Evolutionary conservation across 2,113 vertebrate species (phyloP).

Genomic region (Columbina picui): DNA sequence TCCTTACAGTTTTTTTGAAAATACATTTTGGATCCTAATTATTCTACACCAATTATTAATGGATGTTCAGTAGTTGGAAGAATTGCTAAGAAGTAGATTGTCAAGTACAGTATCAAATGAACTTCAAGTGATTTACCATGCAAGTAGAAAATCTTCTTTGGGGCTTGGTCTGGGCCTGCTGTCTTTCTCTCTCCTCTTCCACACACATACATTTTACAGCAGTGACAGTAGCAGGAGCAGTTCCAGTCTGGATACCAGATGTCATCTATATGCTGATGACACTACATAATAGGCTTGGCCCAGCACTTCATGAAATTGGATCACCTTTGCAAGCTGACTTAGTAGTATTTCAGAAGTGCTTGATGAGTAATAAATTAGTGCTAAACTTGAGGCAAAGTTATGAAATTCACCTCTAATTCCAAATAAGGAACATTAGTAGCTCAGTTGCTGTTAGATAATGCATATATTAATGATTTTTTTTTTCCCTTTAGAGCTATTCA

Average conservation of each 20-base stretch:
- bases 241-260: not conserved
- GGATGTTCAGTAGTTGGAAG: not conserved
- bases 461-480: not conserved
- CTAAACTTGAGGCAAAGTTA: conserved; percentile 22
- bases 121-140: not conserved
- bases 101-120: not conserved
- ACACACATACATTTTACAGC: not conserved
- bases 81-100: not conserved
- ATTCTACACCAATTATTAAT: not conserved
- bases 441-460: conserved; percentile 1
- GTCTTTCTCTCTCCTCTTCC: not conserved
- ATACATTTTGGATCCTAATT: not conserved
- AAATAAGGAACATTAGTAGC: conserved; percentile 13
- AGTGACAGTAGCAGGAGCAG: not conserved
- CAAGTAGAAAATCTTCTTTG: not conserved
- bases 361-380: conserved; percentile 19
- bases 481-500: not conserved
- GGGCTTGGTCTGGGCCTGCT: not conserved
- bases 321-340: not conserved
- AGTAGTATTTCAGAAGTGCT: not conserved
- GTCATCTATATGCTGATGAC: not conserved
- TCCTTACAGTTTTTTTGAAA: not conserved
- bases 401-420: conserved; percentile 40
- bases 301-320: conserved; percentile 11
- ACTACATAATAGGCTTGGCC: not conserved